A percentile compares a stretch with the other conserved stretches of the same genome.
phyloP scores from a whole-genome alignment of 2,113 vertebrate genomes.

The Leptodactylus fuscus region DNA sequence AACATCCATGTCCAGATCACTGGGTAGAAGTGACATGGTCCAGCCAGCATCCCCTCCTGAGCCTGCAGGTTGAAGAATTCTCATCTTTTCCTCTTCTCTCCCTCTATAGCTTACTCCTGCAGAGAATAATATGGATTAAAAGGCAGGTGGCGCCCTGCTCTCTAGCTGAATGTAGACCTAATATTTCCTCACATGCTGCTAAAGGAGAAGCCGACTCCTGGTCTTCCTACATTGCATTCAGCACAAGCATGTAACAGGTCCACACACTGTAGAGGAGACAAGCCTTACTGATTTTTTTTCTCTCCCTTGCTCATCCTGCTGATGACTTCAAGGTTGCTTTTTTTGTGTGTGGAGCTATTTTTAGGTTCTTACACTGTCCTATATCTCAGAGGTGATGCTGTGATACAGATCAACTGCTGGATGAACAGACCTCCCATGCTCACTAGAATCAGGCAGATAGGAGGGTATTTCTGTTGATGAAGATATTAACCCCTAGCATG shows the following conservation, averaged over 20 bases:
- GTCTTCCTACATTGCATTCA: constrained; percentile 36
- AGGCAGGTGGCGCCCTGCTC: constrained; percentile 57
- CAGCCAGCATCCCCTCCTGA: constrained; percentile 44
- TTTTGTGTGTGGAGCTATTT: constrained; percentile 43
- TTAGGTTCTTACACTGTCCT: constrained; percentile 55
- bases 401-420: constrained; percentile 56
- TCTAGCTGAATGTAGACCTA: constrained; percentile 40
- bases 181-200: constrained; percentile 48
- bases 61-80: constrained; percentile 47
- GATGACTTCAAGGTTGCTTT: constrained; percentile 50
- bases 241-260: constrained; percentile 58
- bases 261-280: constrained; percentile 40
- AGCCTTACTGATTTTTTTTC: constrained; percentile 40
- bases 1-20: constrained; percentile 33
- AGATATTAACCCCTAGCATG: constrained; percentile 48
- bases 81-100: constrained; percentile 16
- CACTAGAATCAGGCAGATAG: constrained; percentile 38
- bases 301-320: neutral
- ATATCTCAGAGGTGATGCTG: constrained; percentile 58
- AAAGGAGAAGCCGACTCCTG: constrained; percentile 9
- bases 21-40: constrained; percentile 49
- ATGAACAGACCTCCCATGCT: constrained; percentile 54
- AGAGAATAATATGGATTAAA: constrained; percentile 53
- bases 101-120: constrained; percentile 39
- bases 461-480: constrained; percentile 30